Evolutionary conservation across 37 sponge, comb jelly and placozoan species (phyloP).

Genomic region (Beroe ovata): DNA sequence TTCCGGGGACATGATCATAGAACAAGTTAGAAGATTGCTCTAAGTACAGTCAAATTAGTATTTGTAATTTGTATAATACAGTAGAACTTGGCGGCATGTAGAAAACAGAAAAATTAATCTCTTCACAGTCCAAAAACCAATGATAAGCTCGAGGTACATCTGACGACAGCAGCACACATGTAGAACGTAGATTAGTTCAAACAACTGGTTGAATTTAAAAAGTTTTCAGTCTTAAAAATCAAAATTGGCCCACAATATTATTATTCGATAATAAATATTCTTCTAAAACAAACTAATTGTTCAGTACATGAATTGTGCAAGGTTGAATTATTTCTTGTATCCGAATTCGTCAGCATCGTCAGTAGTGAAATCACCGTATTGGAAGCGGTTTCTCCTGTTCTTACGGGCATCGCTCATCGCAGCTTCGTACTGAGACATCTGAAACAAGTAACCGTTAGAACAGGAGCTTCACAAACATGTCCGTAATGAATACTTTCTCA

Average conservation of each 20-base stretch:
- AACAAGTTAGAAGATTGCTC: too few relatives aligned
- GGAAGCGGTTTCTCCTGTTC: slow-evolving; percentile 76
- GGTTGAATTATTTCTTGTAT: slow-evolving; percentile 69
- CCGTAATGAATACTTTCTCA: too few relatives aligned
- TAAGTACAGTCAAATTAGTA: too few relatives aligned
- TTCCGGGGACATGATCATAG: too few relatives aligned
- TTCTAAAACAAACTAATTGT: not conserved
- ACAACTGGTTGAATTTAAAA: slow-evolving; percentile 54
- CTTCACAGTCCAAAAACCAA: not conserved
- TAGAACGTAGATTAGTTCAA: too few relatives aligned
- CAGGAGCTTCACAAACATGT: too few relatives aligned
- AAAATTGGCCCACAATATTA: slow-evolving; percentile 36
- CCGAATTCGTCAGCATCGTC: slow-evolving; percentile 88
- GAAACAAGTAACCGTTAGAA: not conserved
- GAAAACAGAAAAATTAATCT: not conserved
- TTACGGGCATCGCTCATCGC: slow-evolving; percentile 49
- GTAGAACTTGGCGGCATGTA: not conserved
- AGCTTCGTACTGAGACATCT: slow-evolving; percentile 59
- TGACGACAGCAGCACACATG: slow-evolving; percentile 3
- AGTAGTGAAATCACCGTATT: slow-evolving; percentile 85
- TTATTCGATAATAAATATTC: slow-evolving; percentile 45
- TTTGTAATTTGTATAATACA: slow-evolving; percentile 64
- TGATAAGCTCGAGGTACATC: not conserved
- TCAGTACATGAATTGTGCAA: not conserved
- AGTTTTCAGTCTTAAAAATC: slow-evolving; percentile 51